Evolutionary conservation across 2,888 invertebrate species (phyloP).

Genomic region (Mythimna pallens): DNA sequence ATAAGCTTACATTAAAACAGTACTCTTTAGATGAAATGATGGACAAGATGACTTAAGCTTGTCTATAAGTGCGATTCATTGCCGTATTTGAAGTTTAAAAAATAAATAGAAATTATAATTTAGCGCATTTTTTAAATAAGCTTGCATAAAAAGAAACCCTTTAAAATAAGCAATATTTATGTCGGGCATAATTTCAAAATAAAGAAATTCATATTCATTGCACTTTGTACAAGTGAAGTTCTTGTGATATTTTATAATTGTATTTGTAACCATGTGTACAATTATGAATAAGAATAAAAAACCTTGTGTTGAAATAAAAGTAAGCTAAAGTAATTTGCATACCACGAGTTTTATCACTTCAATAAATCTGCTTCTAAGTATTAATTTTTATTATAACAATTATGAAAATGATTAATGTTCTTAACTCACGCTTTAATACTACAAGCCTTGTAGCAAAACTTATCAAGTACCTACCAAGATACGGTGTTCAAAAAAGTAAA

Average conservation of each 20-base stretch:
- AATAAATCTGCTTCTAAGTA: conserved; percentile 17
- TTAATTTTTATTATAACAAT: conserved; percentile 23
- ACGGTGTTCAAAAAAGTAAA: conserved; percentile 5
- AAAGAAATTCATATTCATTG: background rate
- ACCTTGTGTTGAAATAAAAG: background rate
- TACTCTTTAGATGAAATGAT: too few relatives aligned
- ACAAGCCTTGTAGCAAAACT: conserved; percentile 15
- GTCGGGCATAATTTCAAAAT: background rate
- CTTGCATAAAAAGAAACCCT: too few relatives aligned
- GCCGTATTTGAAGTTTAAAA: too few relatives aligned
- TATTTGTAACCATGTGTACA: background rate
- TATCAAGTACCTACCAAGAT: conserved; percentile 7
- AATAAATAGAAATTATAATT: too few relatives aligned
- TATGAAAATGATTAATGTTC: conserved; percentile 38
- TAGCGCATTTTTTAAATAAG: too few relatives aligned
- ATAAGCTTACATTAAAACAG: too few relatives aligned
- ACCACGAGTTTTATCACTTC: conserved; percentile 13
- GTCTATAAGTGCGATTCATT: too few relatives aligned
- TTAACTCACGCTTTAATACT: conserved; percentile 35
- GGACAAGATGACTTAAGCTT: too few relatives aligned
- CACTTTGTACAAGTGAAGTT: background rate
- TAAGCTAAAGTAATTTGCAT: conserved; percentile 8
- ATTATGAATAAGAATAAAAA: background rate
- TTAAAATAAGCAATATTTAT: background rate
- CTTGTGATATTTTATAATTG: background rate